Percentiles rank a stretch among this genome's conserved stretches.
phyloP scores from a whole-genome alignment of 2,797 vertebrate species.

The Arnoldichthys spilopterus region DNA sequence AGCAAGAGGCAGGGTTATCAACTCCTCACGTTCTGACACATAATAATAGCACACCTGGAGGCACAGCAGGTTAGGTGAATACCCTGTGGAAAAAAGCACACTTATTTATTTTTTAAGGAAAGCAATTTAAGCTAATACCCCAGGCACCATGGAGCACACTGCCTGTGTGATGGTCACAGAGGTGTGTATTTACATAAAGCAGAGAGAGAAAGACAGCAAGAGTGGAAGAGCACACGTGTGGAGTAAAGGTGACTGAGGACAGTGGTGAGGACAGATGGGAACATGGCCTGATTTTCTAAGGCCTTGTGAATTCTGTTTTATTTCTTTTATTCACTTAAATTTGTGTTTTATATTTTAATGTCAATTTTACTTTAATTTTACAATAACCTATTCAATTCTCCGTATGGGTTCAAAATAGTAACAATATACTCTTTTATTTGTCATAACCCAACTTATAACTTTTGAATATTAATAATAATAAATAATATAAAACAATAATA shows the following conservation, averaged over 20 bases:
- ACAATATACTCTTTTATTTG: too few relatives aligned
- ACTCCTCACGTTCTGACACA: slow-evolving; percentile 59
- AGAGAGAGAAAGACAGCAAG: slow-evolving; percentile 40
- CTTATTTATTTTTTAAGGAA: slow-evolving; percentile 68
- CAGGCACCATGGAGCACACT: slow-evolving; percentile 55
- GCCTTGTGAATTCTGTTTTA: not conserved
- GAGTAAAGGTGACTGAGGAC: slow-evolving; percentile 61
- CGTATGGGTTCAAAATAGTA: too few relatives aligned
- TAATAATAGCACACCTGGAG: slow-evolving; percentile 65
- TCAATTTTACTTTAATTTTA: too few relatives aligned
- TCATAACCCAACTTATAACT: too few relatives aligned
- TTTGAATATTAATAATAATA: too few relatives aligned
- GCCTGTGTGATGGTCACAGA: slow-evolving; percentile 62
- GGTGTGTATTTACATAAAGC: slow-evolving; percentile 63
- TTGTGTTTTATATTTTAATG: not conserved
- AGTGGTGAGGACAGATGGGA: slow-evolving; percentile 47
- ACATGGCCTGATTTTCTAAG: slow-evolving; percentile 27
- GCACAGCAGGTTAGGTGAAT: slow-evolving; percentile 55
- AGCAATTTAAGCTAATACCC: slow-evolving; percentile 76
- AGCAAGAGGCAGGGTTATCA: slow-evolving; percentile 55
- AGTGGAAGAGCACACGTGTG: slow-evolving; percentile 43
- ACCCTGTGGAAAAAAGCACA: slow-evolving; percentile 63
- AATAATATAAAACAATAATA: too few relatives aligned
- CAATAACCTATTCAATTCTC: too few relatives aligned
- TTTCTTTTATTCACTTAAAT: not conserved